Base-by-base conservation (phyloP, 2,113 vertebrate genomes). In the Rhinogobius similis region DNA sequence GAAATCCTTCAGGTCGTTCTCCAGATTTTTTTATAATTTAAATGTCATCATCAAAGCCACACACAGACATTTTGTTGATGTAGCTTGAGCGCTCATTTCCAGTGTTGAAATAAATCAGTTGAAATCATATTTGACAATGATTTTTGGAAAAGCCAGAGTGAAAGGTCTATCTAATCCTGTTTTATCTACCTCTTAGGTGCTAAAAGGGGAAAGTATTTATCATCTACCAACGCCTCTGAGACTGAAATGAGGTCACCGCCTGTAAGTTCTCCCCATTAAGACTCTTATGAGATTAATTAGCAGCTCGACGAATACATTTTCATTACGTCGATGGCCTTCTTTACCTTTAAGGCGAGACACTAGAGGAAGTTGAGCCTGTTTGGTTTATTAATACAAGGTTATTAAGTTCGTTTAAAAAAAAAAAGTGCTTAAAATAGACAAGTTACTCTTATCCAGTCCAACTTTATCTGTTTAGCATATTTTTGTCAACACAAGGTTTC, bases 281-380 rank as follows among this genome's bases (percentile, higher is more conserved):
- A 89, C 84, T 88, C 86, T 88, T 90, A 86, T 89, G 83, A 90
- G 90, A 89, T 90, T 91, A 91, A 91, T 91, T 91, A 89, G 86
- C 79, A 81, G 87, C 79, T 82, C 71, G 68, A 76, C 84, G 89
- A 86, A 88, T 85, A 85, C 81, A 82, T 73, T 82, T 86, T 76
- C 75, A 87, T 87, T 82, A 82, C 75, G 80, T 78, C 81, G 61
- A 70, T n/a, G 62, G 67, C 68, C 73, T 66, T 80, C 75, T 88
- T 84, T 78, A 88, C 70, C 64, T 85, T 78, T 67, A 76, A 77
- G 69, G 67, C 24, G 23, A 56, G 14, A 29, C 16, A 9, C 3
- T 58, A 58, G 13, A 29, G 24, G 14, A 58, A 58, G 55, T 29
- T 29, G 26, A 18, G 26, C 52, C 23, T 12, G 21, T 55, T 55